Evolutionary conservation across 2,888 invertebrate species (phyloP).

Genomic region (Pyrgus malvae): DNA sequence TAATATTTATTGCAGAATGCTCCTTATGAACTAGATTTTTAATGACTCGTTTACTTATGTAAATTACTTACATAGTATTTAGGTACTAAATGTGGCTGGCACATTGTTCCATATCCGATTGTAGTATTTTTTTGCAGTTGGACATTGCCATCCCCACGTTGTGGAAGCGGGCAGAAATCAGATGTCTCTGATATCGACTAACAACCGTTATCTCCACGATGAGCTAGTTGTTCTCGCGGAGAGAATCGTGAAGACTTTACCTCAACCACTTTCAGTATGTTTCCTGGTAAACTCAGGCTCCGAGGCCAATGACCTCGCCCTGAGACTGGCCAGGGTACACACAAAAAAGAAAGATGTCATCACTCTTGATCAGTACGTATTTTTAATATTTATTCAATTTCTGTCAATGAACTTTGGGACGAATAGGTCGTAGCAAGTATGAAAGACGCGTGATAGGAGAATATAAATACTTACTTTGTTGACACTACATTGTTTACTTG

Average conservation of each 20-base stretch:
- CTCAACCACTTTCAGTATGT: conserved; percentile 92
- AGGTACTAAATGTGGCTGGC: too few relatives aligned
- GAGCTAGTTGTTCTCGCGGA: conserved; percentile 95
- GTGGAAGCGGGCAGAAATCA: conserved; percentile 95
- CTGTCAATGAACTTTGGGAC: conserved; percentile 1
- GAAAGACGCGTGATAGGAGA: conserved; percentile 12
- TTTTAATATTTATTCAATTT: conserved; percentile 14
- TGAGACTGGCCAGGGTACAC: conserved; percentile 93
- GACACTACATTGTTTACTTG: neutral
- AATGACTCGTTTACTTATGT: too few relatives aligned
- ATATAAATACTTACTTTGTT: neutral
- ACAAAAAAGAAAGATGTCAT: conserved; percentile 95
- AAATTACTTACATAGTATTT: too few relatives aligned
- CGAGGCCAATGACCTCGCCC: conserved; percentile 98
- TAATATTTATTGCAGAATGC: too few relatives aligned
- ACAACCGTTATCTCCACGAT: conserved; percentile 97
- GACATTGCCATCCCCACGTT: conserved; percentile 98
- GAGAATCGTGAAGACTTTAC: conserved; percentile 90
- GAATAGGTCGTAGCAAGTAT: conserved; percentile 16
- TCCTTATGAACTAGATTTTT: too few relatives aligned
- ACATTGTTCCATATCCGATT: too few relatives aligned
- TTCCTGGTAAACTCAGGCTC: conserved; percentile 99
- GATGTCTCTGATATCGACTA: conserved; percentile 95
- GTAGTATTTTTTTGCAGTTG: conserved; percentile 85
- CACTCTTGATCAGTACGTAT: conserved; percentile 97